Conservation (phyloP, 2,797 vertebrate genomes). For the Petrocephalus schoutedeni region DNA sequence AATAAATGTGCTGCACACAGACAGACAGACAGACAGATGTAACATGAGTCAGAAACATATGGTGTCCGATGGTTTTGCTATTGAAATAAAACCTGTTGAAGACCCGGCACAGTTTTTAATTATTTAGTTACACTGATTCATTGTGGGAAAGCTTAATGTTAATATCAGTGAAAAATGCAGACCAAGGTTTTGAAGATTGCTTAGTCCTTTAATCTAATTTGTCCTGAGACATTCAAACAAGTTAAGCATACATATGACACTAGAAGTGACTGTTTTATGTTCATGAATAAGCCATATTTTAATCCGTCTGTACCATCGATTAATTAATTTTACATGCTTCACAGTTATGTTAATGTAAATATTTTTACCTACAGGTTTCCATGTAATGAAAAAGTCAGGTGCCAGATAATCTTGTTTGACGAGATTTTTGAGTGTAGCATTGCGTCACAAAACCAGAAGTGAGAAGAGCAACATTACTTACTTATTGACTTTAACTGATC, state of each 20-base stretch:
- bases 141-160: background rate
- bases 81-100: slow-evolving; percentile 19
- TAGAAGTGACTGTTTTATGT: background rate
- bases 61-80: slow-evolving; percentile 34
- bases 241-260: background rate
- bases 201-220: background rate
- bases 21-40: slow-evolving; percentile 37
- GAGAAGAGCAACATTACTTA: background rate
- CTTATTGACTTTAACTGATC: background rate
- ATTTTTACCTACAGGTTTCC: background rate
- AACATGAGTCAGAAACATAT: slow-evolving; percentile 35
- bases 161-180: background rate
- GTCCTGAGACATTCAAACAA: background rate
- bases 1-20: slow-evolving; percentile 18
- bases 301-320: background rate
- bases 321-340: background rate
- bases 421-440: background rate
- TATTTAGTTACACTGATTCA: background rate
- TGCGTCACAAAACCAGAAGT: background rate
- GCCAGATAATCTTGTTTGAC: slow-evolving; percentile 10
- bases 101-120: background rate
- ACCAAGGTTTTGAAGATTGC: background rate
- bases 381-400: background rate
- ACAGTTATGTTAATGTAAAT: background rate
- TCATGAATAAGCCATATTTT: background rate